phyloP scores from a whole-genome alignment of 2,113 vertebrate genomes.

The Mus pahari region DNA sequence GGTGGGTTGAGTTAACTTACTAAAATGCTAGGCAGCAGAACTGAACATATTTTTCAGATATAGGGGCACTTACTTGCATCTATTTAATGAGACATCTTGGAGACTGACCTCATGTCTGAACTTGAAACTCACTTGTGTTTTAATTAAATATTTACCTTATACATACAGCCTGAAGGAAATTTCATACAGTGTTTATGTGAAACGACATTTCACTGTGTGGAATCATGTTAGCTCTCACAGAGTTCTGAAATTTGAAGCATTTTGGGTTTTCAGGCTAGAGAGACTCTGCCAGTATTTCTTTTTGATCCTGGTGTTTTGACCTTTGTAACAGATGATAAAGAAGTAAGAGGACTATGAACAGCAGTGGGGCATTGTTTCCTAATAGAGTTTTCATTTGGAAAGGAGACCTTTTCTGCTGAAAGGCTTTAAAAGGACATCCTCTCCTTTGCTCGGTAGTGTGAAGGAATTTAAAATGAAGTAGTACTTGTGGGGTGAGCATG shows the following conservation, averaged over 20 bases:
- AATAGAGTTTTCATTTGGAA: neutral
- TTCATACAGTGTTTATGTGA: neutral
- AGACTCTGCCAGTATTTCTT: neutral
- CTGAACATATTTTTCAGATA: neutral
- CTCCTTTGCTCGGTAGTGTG: neutral
- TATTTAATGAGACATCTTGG: neutral
- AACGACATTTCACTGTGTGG: neutral
- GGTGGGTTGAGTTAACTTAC: neutral
- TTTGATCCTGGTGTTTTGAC: neutral
- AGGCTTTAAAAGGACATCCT: slow-evolving; percentile 28
- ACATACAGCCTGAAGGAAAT: neutral
- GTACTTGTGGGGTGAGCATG: neutral
- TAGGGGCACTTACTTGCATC: neutral
- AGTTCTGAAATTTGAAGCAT: neutral
- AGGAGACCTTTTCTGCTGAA: neutral
- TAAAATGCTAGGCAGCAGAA: neutral
- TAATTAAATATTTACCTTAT: neutral
- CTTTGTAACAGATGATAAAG: slow-evolving; percentile 27
- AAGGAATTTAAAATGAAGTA: slow-evolving; percentile 29
- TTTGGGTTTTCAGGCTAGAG: neutral
- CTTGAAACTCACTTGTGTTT: neutral
- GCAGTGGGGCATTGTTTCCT: neutral
- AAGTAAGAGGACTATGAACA: neutral
- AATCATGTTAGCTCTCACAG: neutral
- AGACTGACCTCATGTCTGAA: neutral